Conservation (phyloP, 2,113 vertebrate species). For the Himantopus leucocephalus region DNA sequence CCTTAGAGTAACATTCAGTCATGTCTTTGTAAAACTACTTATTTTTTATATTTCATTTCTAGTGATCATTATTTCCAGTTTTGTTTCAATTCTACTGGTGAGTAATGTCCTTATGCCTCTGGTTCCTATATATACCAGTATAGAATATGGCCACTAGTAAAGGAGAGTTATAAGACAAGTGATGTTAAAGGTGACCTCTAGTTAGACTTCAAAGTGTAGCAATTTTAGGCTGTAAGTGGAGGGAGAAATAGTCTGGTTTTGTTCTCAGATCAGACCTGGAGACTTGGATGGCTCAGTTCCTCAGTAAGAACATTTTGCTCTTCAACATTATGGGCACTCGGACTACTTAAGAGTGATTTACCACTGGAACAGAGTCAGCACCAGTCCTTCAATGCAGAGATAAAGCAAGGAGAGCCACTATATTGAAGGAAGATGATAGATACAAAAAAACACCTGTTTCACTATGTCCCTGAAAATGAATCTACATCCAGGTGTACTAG, state of each 20-base stretch:
- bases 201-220: neutral
- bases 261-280: neutral
- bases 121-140: neutral
- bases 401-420: neutral
- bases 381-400: neutral
- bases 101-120: neutral
- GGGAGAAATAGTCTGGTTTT: neutral
- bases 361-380: no score
- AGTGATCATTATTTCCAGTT: neutral
- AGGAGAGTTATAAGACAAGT: neutral
- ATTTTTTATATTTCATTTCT: neutral
- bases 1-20: neutral
- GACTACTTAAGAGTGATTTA: neutral
- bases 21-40: neutral
- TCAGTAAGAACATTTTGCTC: neutral
- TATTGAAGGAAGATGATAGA: neutral
- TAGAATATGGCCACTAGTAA: neutral
- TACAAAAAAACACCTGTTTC: neutral
- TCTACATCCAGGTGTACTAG: neutral
- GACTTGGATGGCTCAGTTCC: neutral
- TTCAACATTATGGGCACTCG: neutral
- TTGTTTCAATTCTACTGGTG: neutral
- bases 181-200: neutral
- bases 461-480: neutral
- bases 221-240: neutral